phyloP scores from a whole-genome alignment of 1,140 invertebrate genomes.

The Neodiprion virginianus region DNA sequence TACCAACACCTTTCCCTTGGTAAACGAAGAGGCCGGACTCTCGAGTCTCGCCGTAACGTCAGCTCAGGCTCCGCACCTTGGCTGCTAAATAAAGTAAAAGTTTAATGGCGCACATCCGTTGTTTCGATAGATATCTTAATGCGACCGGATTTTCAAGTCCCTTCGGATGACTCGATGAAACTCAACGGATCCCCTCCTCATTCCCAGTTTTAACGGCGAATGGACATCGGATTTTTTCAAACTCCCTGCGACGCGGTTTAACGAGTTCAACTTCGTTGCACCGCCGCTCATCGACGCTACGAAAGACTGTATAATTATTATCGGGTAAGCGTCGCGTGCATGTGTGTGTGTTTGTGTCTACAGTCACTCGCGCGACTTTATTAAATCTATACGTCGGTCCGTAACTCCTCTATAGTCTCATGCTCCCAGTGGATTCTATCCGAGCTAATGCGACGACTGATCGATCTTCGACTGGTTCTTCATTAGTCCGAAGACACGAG shows the following conservation, averaged over 20 bases:
- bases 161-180: constrained; percentile 43
- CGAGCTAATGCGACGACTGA: no score
- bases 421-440: no score
- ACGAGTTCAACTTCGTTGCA: background rate
- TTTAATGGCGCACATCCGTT: constrained; percentile 62
- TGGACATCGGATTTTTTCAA: background rate
- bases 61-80: background rate
- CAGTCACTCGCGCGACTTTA: no score
- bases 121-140: constrained; percentile 63
- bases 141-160: constrained; percentile 62
- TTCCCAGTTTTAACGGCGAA: background rate
- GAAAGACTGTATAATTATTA: no score
- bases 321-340: no score
- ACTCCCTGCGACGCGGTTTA: background rate
- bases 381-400: no score
- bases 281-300: background rate
- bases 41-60: background rate
- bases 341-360: no score
- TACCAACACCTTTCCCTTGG: constrained; percentile 6
- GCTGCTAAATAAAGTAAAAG: constrained; percentile 58
- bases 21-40: background rate
- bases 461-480: no score
- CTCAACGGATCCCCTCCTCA: constrained; percentile 19
- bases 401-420: no score
- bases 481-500: no score